Evolutionary conservation across 2,113 vertebrate species (phyloP).

Genomic region (Macheiramphus alcinus): DNA sequence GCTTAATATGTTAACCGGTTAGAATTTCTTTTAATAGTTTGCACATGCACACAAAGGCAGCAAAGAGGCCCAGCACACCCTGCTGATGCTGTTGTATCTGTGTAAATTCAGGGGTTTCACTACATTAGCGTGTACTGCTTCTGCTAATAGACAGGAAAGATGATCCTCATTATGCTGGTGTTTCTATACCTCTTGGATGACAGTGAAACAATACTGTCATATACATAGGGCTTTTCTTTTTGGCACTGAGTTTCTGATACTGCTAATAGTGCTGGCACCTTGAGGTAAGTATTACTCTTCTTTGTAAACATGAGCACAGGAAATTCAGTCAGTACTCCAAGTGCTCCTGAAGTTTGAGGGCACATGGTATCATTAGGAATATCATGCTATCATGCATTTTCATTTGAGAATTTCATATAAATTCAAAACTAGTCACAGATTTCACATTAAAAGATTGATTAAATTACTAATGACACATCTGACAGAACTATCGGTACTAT

Average conservation of each 20-base stretch:
- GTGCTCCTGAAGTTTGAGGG: not conserved
- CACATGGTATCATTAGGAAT: not conserved
- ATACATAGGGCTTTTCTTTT: not conserved
- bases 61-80: not conserved
- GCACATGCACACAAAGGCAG: not conserved
- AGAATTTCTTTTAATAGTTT: not conserved
- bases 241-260: not conserved
- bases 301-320: not conserved
- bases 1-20: not conserved
- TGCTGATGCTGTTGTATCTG: no score
- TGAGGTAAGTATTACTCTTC: not conserved
- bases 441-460: not conserved
- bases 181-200: not conserved
- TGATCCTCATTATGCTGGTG: not conserved
- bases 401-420: not conserved
- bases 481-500: not conserved
- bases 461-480: not conserved
- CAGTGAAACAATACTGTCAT: not conserved
- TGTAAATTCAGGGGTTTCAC: not conserved
- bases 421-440: not conserved
- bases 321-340: not conserved
- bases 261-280: not conserved
- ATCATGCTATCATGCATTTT: not conserved
- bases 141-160: not conserved
- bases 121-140: fast-evolving